A percentile compares a stretch with the other conserved stretches of the same genome.
phyloP scores from a whole-genome alignment of 2,797 vertebrate genomes.

The Hozukius guyotensis region DNA sequence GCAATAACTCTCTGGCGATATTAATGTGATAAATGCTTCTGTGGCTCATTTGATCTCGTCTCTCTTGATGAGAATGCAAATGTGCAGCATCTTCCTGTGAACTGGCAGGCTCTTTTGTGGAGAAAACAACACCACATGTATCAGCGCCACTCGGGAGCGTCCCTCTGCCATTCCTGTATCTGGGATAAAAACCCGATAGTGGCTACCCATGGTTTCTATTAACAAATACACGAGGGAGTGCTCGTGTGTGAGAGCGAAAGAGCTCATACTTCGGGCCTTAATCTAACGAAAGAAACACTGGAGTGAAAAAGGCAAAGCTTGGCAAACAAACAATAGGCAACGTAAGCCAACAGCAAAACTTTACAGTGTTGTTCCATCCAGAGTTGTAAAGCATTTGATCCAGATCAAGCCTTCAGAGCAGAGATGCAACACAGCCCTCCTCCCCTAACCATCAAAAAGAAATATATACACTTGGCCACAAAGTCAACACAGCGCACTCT shows the following conservation, averaged over 20 bases:
- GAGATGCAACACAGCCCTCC: slow-evolving; percentile 35
- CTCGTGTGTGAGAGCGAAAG: neutral
- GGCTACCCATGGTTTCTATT: slow-evolving; percentile 74
- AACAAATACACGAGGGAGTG: slow-evolving; percentile 47
- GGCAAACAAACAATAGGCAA: slow-evolving; percentile 74
- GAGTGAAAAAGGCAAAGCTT: slow-evolving; percentile 57
- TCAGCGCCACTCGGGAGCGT: slow-evolving; percentile 58
- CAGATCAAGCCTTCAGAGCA: slow-evolving; percentile 52
- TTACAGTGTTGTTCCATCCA: slow-evolving; percentile 63
- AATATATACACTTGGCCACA: slow-evolving; percentile 46
- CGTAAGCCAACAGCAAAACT: slow-evolving; percentile 59
- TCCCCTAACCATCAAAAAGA: slow-evolving; percentile 15
- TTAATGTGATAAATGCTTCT: slow-evolving; percentile 63
- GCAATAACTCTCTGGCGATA: slow-evolving; percentile 51
- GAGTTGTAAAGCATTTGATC: slow-evolving; percentile 54
- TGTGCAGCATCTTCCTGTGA: slow-evolving; percentile 45
- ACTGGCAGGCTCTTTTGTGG: slow-evolving; percentile 35
- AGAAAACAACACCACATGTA: slow-evolving; percentile 81
- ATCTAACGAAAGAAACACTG: slow-evolving; percentile 61
- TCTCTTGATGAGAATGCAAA: slow-evolving; percentile 17
- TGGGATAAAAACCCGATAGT: slow-evolving; percentile 69
- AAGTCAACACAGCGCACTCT: slow-evolving; percentile 46
- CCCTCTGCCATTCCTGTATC: slow-evolving; percentile 54
- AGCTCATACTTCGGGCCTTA: slow-evolving; percentile 25
- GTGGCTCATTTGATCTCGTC: slow-evolving; percentile 58